Evolutionary conservation across 2,888 invertebrate genomes (phyloP).

Genomic region (Callinectes sapidus): DNA sequence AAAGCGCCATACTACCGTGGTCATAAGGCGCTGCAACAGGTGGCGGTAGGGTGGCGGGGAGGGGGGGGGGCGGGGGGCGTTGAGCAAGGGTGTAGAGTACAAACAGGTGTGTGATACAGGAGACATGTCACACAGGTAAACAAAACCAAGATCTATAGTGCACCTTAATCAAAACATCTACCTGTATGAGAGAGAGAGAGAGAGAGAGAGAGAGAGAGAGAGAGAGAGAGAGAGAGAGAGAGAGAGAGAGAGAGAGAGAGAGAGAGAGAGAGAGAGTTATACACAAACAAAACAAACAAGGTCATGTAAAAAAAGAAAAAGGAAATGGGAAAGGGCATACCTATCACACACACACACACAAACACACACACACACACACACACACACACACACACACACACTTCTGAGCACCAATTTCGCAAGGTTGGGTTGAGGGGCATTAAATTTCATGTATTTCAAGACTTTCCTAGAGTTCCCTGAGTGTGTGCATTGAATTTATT

Average conservation of each 20-base stretch:
- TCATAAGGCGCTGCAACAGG: no score
- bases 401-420: no score
- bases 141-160: neutral
- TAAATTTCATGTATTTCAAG: neutral
- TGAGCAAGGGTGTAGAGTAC: neutral
- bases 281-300: no score
- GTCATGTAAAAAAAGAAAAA: neutral
- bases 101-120: neutral
- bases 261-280: no score
- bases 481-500: neutral
- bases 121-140: neutral
- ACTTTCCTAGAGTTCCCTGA: neutral
- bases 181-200: neutral
- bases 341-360: neutral
- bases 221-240: neutral
- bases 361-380: neutral
- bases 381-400: neutral
- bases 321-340: neutral
- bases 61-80: neutral
- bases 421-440: neutral
- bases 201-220: conserved; percentile 26
- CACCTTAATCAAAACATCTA: neutral
- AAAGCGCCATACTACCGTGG: no score
- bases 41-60: neutral
- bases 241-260: no score